phyloP scores from a whole-genome alignment of 2,113 vertebrate genomes.

The Rafetus swinhoei region DNA sequence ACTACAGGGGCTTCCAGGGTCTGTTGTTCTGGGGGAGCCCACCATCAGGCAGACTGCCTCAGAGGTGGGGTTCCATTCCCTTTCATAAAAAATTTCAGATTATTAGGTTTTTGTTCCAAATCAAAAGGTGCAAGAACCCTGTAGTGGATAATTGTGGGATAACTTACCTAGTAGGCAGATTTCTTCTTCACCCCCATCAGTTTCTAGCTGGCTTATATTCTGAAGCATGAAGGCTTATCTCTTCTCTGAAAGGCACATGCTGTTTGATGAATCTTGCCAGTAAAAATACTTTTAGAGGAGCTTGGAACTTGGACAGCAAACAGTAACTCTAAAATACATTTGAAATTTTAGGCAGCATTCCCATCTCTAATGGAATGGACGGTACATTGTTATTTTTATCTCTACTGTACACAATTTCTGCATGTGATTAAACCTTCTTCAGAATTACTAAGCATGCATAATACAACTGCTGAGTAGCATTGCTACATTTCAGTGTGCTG shows the following conservation, averaged over 20 bases:
- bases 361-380: neutral
- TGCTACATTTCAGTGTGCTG: neutral
- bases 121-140: neutral
- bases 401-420: constrained; percentile 12
- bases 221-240: neutral
- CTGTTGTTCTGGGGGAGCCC: neutral
- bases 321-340: neutral
- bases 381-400: neutral
- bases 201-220: neutral
- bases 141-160: neutral
- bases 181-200: neutral
- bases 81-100: neutral
- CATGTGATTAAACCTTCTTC: neutral
- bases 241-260: neutral
- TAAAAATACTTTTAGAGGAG: neutral
- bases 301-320: neutral
- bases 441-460: constrained; percentile 20
- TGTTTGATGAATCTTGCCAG: neutral
- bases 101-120: neutral
- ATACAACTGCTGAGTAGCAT: neutral
- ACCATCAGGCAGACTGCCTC: neutral
- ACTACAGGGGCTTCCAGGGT: neutral
- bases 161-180: neutral
- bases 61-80: neutral
- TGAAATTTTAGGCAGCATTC: neutral